These are phyloP conservation scores for Elaeidobius kamerunicus DNA, from an alignment of 2,888 invertebrate species.

Conservation along the genomic window DNA sequence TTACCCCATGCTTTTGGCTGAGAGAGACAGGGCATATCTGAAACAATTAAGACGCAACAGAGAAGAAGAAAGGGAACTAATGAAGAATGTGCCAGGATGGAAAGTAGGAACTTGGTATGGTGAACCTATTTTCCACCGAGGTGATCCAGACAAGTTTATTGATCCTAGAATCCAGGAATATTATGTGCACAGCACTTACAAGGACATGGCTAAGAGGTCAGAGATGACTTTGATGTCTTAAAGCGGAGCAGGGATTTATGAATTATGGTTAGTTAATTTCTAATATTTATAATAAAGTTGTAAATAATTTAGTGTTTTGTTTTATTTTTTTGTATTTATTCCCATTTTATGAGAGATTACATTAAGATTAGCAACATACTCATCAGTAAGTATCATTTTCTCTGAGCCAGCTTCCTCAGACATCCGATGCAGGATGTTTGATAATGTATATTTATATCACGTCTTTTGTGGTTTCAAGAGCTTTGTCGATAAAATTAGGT, in stretches of 20 bases:
- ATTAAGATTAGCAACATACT: too few species aligned
- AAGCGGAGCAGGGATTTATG: not conserved
- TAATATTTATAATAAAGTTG: conserved; percentile 4
- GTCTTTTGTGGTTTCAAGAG: too few species aligned
- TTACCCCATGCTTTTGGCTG: conserved; percentile 74
- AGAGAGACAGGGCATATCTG: conserved; percentile 79
- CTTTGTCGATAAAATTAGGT: too few species aligned
- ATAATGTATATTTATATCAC: too few species aligned
- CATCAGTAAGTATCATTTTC: too few species aligned
- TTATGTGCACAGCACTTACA: conserved; percentile 62
- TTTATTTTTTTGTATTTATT: too few species aligned
- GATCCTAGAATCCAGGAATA: conserved; percentile 67
- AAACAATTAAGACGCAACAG: conserved; percentile 76
- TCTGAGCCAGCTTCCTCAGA: too few species aligned
- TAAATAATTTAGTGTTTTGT: not conserved
- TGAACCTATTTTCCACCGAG: conserved; percentile 73
- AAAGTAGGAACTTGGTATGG: conserved; percentile 79
- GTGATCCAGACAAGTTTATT: conserved; percentile 61
- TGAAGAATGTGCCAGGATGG: conserved; percentile 73
- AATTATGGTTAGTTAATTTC: not conserved
- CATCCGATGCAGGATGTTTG: too few species aligned
- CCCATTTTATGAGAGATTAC: too few species aligned
- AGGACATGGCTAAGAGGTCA: conserved; percentile 54
- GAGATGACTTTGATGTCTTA: conserved; percentile 52
- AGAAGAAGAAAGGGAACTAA: conserved; percentile 80